Percentiles rank a stretch among this genome's conserved stretches.
These are phyloP conservation scores for Pogonomyrmex barbatus DNA, from an alignment of 1,140 invertebrate species.

Conservation along the genomic window DNA sequence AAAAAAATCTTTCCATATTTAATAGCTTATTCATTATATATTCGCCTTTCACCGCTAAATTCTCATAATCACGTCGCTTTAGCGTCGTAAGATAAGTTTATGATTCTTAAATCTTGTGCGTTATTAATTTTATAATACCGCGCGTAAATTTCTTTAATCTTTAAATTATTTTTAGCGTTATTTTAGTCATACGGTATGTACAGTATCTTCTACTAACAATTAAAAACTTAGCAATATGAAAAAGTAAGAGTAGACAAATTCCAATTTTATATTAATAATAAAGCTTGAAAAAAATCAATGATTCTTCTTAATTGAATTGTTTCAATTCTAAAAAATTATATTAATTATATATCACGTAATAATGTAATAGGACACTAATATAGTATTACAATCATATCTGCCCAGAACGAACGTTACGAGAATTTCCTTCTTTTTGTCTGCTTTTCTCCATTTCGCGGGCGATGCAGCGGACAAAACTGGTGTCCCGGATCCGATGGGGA, in stretches of 20 bases:
- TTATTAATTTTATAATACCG: neutral
- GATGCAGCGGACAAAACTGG: neutral
- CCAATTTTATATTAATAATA: neutral
- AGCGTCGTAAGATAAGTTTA: neutral
- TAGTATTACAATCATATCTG: neutral
- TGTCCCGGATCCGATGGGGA: constrained; percentile 18
- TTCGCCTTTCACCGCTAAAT: neutral
- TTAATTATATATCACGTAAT: neutral
- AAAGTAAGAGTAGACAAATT: neutral
- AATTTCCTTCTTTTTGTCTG: neutral
- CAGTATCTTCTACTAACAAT: too few relatives aligned
- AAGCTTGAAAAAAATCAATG: neutral
- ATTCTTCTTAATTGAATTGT: neutral
- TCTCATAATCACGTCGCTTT: neutral
- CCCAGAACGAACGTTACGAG: neutral
- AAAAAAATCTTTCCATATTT: neutral
- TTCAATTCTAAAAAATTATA: neutral
- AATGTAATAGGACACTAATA: neutral
- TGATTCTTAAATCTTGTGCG: neutral
- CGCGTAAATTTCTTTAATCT: neutral
- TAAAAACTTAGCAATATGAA: neutral
- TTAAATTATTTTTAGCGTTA: neutral
- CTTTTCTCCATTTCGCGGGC: neutral
- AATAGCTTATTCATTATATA: neutral
- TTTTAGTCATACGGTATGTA: too few relatives aligned